Evolutionary conservation across 1,140 invertebrate genomes (phyloP), one percentile per base, ranked within the genome.

Genomic region (Vanessa tameamea): DNA sequence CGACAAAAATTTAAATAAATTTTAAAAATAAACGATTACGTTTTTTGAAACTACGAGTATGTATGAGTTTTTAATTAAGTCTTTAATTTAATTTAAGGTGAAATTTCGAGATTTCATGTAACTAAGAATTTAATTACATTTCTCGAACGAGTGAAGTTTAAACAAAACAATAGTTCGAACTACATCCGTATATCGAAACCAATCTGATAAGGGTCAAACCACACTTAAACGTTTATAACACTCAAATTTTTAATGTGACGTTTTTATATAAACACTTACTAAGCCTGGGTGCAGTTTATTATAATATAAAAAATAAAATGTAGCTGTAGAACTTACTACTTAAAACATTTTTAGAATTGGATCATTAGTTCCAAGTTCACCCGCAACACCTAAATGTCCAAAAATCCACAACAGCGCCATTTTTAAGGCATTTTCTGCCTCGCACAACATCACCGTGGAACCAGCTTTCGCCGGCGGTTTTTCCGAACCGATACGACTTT

Each of bases 81-180:
- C 11, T 61, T 37, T 1, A 31, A 31, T 31, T 31, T 31, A 61
- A 61, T 61, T 61, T 61, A 61, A 26, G 9, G 14, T 61, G 31
- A 16, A 61, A 15, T 37, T n/a, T 3, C 5, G 13, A 37, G 31
- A 61, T 13, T 61, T 61, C 15, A 71, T 47, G 69, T 70, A 71
- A 75, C 69, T 66, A 77, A 76, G 69, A 73, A 76, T 78, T 74
- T 75, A 76, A 78, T 78, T 81, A 71, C 67, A 31, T 55, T 20
- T 66, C 48, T 75, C 23, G 48, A 59, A 14, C 70, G 55, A 80
- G 69, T 23, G 61, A 71, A 80, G 74, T 80, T 75, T 73, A 65
- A 78, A 76, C 76, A 75, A 82, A 78, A 82, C 80, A 77, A 78
- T 75, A 75, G 31, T 69, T 69, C 51, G 47, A 69, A 70, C 73